Evolutionary conservation across 2,113 vertebrate genomes (phyloP).

Genomic region (Lynx canadensis): DNA sequence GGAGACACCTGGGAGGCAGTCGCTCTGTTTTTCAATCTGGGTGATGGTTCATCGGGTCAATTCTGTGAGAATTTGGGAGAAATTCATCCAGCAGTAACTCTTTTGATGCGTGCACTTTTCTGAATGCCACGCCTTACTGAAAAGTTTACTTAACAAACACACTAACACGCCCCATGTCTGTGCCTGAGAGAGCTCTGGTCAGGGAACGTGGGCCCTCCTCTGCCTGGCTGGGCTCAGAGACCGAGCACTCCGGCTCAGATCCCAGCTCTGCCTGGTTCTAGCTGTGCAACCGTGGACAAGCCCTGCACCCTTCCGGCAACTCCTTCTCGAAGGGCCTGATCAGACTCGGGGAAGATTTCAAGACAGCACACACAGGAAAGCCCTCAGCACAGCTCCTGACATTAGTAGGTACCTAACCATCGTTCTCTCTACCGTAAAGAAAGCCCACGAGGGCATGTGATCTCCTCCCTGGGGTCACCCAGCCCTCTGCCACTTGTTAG

Average conservation of each 20-base stretch:
- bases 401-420: neutral
- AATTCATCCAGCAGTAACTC: neutral
- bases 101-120: neutral
- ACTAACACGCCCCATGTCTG: neutral
- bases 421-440: neutral
- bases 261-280: neutral
- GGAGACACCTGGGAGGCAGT: neutral
- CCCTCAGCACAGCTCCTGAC: neutral
- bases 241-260: neutral
- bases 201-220: rapidly evolving
- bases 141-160: neutral
- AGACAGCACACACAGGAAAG: rapidly evolving
- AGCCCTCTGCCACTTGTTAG: slow-evolving; percentile 73
- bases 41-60: neutral
- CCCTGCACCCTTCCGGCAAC: neutral
- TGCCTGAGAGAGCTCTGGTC: neutral
- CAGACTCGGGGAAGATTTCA: neutral
- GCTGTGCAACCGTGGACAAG: rapidly evolving
- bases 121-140: neutral
- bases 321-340: neutral
- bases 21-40: neutral
- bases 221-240: neutral
- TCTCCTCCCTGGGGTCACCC: slow-evolving; percentile 30
- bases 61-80: neutral
- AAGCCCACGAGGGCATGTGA: neutral